Percentiles rank a stretch among this genome's conserved stretches.
phyloP scores from a whole-genome alignment of 2,888 invertebrate species.

The Mythimna albipuncta region DNA sequence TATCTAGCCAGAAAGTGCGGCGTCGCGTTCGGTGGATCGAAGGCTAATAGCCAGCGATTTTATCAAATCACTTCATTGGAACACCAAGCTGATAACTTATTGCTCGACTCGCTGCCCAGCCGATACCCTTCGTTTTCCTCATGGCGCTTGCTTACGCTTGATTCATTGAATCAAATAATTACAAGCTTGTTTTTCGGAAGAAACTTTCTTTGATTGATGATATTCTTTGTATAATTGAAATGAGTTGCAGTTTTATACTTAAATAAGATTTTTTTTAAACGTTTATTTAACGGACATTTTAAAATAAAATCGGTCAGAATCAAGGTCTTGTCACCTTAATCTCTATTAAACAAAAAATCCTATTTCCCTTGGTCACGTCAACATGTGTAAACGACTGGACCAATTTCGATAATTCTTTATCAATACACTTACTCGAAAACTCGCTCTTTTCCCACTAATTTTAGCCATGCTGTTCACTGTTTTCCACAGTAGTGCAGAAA shows the following conservation, averaged over 20 bases:
- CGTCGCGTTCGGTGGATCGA: constrained; percentile 41
- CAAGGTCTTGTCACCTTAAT: no score
- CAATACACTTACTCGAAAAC: no score
- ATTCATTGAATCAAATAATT: constrained; percentile 60
- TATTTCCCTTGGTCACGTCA: no score
- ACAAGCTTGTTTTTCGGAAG: constrained; percentile 20
- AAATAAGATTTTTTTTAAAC: no score
- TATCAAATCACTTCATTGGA: constrained; percentile 83
- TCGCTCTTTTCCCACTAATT: no score
- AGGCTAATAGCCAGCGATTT: constrained; percentile 73
- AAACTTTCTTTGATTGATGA: constrained; percentile 23
- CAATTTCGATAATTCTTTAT: no score
- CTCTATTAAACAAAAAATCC: no score
- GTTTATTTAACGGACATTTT: background rate
- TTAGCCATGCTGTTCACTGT: no score
- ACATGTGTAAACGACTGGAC: no score
- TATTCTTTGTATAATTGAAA: background rate
- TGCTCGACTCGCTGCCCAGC: constrained; percentile 74
- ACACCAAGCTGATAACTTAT: constrained; percentile 70
- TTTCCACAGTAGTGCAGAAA: no score
- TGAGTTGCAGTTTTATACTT: background rate
- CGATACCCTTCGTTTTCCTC: constrained; percentile 66
- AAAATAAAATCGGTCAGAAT: background rate
- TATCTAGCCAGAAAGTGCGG: constrained; percentile 31
- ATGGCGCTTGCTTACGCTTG: constrained; percentile 57